Base-by-base conservation (phyloP, 2,797 vertebrate species). In the Anomalospiza imberbis region DNA sequence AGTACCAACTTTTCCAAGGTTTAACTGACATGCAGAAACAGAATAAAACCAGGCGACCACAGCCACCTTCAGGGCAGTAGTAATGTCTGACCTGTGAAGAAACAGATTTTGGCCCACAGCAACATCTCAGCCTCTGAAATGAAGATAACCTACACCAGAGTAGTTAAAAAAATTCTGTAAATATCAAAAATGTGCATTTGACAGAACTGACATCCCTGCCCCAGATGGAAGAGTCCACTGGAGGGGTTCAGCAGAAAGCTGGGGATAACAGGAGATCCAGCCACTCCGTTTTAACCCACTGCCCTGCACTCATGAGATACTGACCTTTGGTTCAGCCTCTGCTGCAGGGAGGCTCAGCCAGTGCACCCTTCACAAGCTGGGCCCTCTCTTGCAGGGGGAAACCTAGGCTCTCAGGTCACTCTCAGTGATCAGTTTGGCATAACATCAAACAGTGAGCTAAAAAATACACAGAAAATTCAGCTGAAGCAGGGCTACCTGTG, bases 351-450 rank as follows among this genome's bases (percentile, higher is more conserved):
- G 31, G 34, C 19, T 58, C 34, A 72, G 53, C 17, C 73, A 67
- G 21, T 7, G 38, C 44, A 71, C 6, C 11, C 6, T 2, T 9
- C 42, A 45, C 42, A 61, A 67, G 60, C 7, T 32, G 48, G 18
- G 9, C 45, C 29, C 22, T 47, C 63, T 71, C 47, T n/a, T 47
- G 15, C 22, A 9, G 20, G 32, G 5, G 5, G 10, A 75, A 58
- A 67, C n/a, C 31, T 7, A 15, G 42, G 19, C 45, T 60, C 57
- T 42, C 0, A 0, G 29, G 54, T 54, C 13, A 17, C 32, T 32
- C 29, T 29, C 50, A 50, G 31, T 2, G 6, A 62, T 48, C 10
- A 44, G 13, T 1, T n/a, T 60, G 60, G 55, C 31, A 60, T 63
- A 42, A 73, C 45, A 60, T 6, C 8, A 10, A 76, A 54, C 20